These are phyloP conservation scores for Neelides sp. DNA, from an alignment of 1,140 invertebrate genomes.

Conservation along the genomic window DNA sequence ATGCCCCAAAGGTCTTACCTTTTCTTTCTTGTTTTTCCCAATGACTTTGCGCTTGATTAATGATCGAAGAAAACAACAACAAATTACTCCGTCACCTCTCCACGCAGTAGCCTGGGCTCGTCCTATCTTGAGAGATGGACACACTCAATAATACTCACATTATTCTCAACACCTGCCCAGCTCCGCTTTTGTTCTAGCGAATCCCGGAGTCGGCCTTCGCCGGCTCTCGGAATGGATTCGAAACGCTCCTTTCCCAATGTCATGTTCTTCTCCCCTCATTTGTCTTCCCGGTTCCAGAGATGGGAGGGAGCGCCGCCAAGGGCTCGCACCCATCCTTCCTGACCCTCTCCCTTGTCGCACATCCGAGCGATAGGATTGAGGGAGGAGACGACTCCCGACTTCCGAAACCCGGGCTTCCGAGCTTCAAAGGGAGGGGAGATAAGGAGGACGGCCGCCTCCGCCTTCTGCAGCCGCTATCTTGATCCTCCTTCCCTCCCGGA, in stretches of 20 bases:
- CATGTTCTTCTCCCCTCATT: background rate
- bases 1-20: slow-evolving; percentile 22
- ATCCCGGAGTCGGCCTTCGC: too few relatives aligned
- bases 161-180: slow-evolving; percentile 27
- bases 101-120: slow-evolving; percentile 24
- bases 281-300: background rate
- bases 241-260: background rate
- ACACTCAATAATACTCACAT: slow-evolving; percentile 27
- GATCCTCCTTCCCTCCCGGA: too few relatives aligned
- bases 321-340: background rate
- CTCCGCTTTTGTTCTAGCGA: too few relatives aligned
- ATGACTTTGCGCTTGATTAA: slow-evolving; percentile 32
- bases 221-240: too few relatives aligned
- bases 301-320: background rate
- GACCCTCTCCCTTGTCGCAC: background rate
- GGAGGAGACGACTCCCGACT: too few relatives aligned
- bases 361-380: background rate
- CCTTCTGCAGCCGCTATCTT: too few relatives aligned
- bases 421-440: background rate
- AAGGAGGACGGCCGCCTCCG: background rate
- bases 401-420: too few relatives aligned
- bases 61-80: slow-evolving; percentile 31
- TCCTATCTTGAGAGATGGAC: slow-evolving; percentile 22
- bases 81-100: slow-evolving; percentile 30
- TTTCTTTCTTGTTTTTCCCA: background rate